These are phyloP conservation scores for Etheostoma cragini DNA, from an alignment of 2,113 vertebrate species.

Conservation along the genomic window DNA sequence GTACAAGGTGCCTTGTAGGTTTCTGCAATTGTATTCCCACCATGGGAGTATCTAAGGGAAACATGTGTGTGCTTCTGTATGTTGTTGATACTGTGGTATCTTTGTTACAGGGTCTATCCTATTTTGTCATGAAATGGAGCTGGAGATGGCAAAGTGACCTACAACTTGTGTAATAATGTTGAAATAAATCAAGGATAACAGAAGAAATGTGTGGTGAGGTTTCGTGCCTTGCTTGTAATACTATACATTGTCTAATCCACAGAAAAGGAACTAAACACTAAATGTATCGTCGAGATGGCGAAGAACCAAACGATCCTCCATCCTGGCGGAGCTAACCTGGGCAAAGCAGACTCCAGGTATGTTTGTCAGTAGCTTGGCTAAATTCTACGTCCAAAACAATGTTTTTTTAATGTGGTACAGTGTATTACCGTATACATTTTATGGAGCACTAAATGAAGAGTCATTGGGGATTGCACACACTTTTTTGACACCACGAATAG, in stretches of 20 bases:
- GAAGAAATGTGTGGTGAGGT: not conserved
- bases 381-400: not conserved
- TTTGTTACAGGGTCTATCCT: not conserved
- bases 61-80: not conserved
- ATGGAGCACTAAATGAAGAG: not conserved
- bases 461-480: no score
- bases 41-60: not conserved
- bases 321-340: constrained; percentile 82
- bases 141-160: not conserved
- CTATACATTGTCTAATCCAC: constrained; percentile 50
- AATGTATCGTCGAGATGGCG: constrained; percentile 96
- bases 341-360: constrained; percentile 84
- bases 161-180: not conserved
- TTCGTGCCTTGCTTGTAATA: constrained; percentile 1
- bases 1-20: not conserved
- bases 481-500: not conserved
- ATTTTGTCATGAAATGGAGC: not conserved
- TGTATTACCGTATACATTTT: not conserved
- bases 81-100: not conserved
- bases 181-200: not conserved
- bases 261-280: constrained; percentile 98
- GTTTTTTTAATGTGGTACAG: not conserved
- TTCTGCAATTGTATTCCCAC: not conserved
- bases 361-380: constrained; percentile 4
- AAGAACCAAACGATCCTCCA: constrained; percentile 94